A percentile compares a stretch with the other conserved stretches of the same genome.
These are phyloP conservation scores for Pseudomugil tenellus DNA, from an alignment of 2,797 vertebrate genomes.

Conservation along the genomic window DNA sequence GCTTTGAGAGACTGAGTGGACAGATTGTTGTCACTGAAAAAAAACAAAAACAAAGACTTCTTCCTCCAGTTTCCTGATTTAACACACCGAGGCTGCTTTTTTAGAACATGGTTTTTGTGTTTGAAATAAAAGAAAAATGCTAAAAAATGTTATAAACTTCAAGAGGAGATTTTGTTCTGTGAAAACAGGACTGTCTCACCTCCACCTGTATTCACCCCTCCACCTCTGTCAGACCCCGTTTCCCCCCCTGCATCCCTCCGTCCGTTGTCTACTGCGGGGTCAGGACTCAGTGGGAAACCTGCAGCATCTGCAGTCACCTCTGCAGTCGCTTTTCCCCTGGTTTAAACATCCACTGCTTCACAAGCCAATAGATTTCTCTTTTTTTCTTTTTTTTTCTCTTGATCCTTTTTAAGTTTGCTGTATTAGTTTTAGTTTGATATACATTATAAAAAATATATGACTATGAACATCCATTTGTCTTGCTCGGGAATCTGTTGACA, in stretches of 20 bases:
- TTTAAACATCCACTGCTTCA: constrained; percentile 67
- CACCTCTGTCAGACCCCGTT: constrained; percentile 7
- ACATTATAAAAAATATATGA: constrained; percentile 88
- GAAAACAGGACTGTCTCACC: constrained; percentile 53
- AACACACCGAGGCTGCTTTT: constrained; percentile 77
- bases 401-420: constrained; percentile 88
- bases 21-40: constrained; percentile 64
- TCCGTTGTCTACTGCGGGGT: constrained; percentile 3
- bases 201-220: constrained; percentile 53
- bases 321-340: constrained; percentile 42
- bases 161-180: constrained; percentile 59
- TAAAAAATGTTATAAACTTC: constrained; percentile 46
- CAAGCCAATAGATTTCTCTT: constrained; percentile 63
- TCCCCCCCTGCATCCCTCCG: constrained; percentile 12
- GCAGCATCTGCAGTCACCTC: constrained; percentile 37
- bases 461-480: constrained; percentile 81
- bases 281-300: constrained; percentile 25
- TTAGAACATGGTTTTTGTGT: constrained; percentile 82
- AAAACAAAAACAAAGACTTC: constrained; percentile 64
- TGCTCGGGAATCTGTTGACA: constrained; percentile 64
- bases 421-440: constrained; percentile 91
- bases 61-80: constrained; percentile 52
- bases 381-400: constrained; percentile 47
- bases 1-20: constrained; percentile 62
- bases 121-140: constrained; percentile 65